Base-by-base conservation (phyloP, 64 coral and sea anemone genomes). In the Trachythela sp. region DNA sequence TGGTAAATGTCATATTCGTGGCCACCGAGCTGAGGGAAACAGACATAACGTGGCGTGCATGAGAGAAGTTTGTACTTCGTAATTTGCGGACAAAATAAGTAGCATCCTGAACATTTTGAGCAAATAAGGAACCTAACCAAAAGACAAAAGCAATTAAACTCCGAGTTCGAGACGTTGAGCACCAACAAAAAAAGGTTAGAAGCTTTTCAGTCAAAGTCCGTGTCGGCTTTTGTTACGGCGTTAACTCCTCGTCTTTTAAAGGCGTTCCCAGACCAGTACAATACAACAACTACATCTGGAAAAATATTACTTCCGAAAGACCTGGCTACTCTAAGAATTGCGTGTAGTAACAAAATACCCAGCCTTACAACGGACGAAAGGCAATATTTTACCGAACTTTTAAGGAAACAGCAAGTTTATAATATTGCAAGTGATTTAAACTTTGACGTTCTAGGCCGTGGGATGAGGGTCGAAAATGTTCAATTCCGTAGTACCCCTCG, bases 61-160 rank as follows among this genome's bases (percentile, higher is more conserved):
- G 56, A 64, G 56, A 64, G 56, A n/a, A 64, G 18, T 64, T 64
- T 64, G 56, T 27, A 2, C 56, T 22, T 64, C 56, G 22, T n/a
- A 24, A 64, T 24, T 20, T 64, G 56, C 22, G 56, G 56, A 64
- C 56, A 64, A 64, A 9, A 64, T 24, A 64, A 64, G 56, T 18
- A 64, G 56, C 56, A 64, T 64, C 56, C 56, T 64, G 20, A 64
- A 64, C 56, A 64, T 18, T 64, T 64, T 64, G 56, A n/a, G 56
- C 4, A 64, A 64, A 64, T 64, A 64, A 10, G 20, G 56, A 64
- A 64, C 56, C 22, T 64, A 27, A 64, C 56, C 7, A 64, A 64
- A 64, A 64, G 56, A n/a, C 56, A 64, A 64, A 64, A 64, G 20
- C 56, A 26, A 26, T 26, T 64, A 64, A 64, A 64, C 0, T n/a